These are phyloP conservation scores for Lacerta bilineata DNA, from an alignment of 2,797 vertebrate species.

Conservation along the genomic window DNA sequence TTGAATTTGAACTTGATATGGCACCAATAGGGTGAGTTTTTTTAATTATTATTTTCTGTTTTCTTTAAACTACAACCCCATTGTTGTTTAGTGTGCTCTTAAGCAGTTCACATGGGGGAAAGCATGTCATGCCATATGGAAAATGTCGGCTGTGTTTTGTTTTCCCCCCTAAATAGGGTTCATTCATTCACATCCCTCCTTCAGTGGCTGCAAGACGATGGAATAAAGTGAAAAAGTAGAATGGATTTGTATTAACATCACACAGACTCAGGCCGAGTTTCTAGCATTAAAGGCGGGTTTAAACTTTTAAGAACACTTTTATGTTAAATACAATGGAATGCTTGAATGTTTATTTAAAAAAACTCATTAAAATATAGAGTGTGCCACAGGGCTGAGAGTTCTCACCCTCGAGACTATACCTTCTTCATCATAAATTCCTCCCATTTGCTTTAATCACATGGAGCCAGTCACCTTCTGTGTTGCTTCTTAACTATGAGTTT, in stretches of 20 bases:
- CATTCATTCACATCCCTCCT: conserved; percentile 27
- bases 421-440: no score
- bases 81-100: neutral
- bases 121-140: conserved; percentile 59
- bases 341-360: neutral
- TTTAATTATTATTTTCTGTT: neutral
- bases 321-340: neutral
- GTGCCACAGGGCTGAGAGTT: no score
- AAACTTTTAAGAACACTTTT: conserved; percentile 29
- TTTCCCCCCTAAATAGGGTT: conserved; percentile 27
- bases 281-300: conserved; percentile 33
- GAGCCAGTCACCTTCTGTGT: no score
- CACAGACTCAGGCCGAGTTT: conserved; percentile 4
- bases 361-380: no score
- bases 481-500: no score
- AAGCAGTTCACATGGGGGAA: conserved; percentile 51
- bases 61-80: conserved; percentile 9
- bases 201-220: conserved; percentile 33
- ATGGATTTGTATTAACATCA: conserved; percentile 39
- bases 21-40: neutral
- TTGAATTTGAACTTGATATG: conserved; percentile 34
- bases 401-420: no score
- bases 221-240: conserved; percentile 27
- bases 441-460: no score
- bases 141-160: conserved; percentile 42